These are phyloP conservation scores for Lagocephalus sceleratus DNA, from an alignment of 2,797 vertebrate species.

Conservation along the genomic window DNA sequence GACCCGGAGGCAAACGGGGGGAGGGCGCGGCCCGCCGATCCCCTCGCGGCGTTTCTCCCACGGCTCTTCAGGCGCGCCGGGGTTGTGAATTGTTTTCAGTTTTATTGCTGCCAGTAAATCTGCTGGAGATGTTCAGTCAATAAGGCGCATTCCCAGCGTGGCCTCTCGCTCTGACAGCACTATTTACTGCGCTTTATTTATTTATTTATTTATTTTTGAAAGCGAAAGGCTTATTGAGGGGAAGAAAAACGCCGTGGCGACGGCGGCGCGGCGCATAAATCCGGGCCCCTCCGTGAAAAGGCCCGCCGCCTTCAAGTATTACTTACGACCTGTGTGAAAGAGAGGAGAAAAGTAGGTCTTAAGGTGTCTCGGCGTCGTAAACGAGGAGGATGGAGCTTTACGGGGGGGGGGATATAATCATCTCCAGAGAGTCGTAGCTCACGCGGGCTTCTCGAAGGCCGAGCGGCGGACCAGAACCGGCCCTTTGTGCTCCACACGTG, in stretches of 20 bases:
- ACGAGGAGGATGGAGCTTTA: conserved; percentile 52
- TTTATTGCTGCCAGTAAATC: conserved; percentile 20
- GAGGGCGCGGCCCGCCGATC: too few species aligned
- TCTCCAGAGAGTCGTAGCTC: conserved; percentile 63
- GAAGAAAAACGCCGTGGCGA: conserved; percentile 44
- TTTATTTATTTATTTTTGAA: conserved; percentile 1
- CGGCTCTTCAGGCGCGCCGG: background rate
- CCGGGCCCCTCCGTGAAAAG: conserved; percentile 38
- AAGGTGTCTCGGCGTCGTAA: conserved; percentile 57
- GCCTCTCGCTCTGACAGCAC: conserved; percentile 35
- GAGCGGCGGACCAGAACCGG: conserved; percentile 11
- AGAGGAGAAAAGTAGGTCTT: conserved; percentile 35
- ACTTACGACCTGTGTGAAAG: conserved; percentile 42
- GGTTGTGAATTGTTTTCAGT: conserved; percentile 32
- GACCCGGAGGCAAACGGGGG: too few species aligned
- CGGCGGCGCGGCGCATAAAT: conserved; percentile 40
- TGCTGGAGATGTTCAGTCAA: conserved; percentile 27
- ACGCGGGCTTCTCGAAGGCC: conserved; percentile 39
- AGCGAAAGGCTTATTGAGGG: conserved; percentile 57
- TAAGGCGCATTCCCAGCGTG: background rate
- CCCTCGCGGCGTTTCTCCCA: background rate
- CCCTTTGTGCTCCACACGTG: conserved; percentile 13
- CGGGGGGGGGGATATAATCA: conserved; percentile 62
- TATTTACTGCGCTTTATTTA: conserved; percentile 44
- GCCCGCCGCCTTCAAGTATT: conserved; percentile 22